A percentile compares a stretch with the other conserved stretches of the same genome.
Conservation (phyloP, 2,113 vertebrate species). For the Aleadryas rufinucha region DNA sequence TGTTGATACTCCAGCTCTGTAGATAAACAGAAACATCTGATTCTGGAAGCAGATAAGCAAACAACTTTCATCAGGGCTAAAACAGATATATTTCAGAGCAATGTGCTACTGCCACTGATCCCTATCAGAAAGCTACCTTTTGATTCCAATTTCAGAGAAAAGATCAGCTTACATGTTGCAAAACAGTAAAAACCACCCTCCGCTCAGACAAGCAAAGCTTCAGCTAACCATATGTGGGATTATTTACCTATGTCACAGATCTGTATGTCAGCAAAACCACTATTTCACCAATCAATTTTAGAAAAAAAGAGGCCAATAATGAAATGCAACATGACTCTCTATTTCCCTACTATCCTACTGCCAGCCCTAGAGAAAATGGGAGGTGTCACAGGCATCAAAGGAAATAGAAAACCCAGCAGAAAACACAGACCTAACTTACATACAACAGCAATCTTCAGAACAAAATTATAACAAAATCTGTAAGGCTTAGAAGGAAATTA, state of each 20-base stretch:
- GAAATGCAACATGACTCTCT: background rate
- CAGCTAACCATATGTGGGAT: background rate
- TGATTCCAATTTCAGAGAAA: constrained; percentile 30
- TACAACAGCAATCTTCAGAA: background rate
- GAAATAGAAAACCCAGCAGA: background rate
- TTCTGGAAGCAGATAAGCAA: constrained; percentile 19
- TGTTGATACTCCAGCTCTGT: background rate
- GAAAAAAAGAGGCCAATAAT: background rate
- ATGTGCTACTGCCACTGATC: background rate
- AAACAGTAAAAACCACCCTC: background rate
- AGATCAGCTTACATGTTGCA: background rate
- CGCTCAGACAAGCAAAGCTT: background rate
- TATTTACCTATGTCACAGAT: background rate
- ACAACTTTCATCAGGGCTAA: background rate
- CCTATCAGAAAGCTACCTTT: background rate
- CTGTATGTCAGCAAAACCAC: background rate
- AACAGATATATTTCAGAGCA: background rate
- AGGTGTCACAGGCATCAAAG: background rate
- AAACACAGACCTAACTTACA: background rate
- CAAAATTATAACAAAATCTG: background rate
- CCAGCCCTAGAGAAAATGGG: background rate
- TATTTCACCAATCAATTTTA: background rate
- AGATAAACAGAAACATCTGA: constrained; percentile 19
- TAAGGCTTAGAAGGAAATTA: background rate
- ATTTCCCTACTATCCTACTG: background rate